Evolutionary conservation across 1,140 invertebrate species (phyloP), one percentile per base, ranked within the genome.

Genomic region (Samia ricini): DNA sequence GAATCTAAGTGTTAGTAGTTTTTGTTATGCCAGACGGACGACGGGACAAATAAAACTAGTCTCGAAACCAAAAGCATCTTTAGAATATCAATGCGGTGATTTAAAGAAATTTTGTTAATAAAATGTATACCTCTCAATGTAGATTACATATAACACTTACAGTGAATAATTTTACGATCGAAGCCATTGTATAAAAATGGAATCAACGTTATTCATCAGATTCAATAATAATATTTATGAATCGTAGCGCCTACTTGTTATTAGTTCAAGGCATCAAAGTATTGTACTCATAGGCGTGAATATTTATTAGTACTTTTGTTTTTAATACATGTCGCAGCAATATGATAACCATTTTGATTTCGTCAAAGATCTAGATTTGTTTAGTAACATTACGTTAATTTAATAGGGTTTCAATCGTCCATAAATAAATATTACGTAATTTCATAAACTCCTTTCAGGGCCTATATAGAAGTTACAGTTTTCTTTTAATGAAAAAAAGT

Each of bases 1-100:
- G n/a, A 42, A 42, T 42, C 15, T 42, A 15, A 42, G 33, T 15
- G 12, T 15, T 8, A 29, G 26, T 29, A 29, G 26, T 52, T 7
- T 55, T 55, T 55, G 52, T 55, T 55, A 55, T 55, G 52, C 52
- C 12, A 24, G 52, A 55, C 20, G 15, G 21, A 15, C 20, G 10
- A 55, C 52, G 24, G 21, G 52, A 55, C 52, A 23, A 5, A 55
- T 24, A 52, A 55, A 55, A 12, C 52, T 24, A 22, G 52, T 23
- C 52, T 55, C 22, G 52, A 55, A 55, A 55, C 22, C 12, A 23
- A 23, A 15, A 55, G 21, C 6, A 23, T 22, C 8, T 21, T 22
- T 12, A 55, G 52, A 55, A 55, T 55, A 55, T 18, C 4, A 55
- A 55, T 55, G 52, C n/a, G 22, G 1, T 10, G 10, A 55, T 55